Conservation (phyloP, 1,140 invertebrate species). For the Conus betulinus region DNA sequence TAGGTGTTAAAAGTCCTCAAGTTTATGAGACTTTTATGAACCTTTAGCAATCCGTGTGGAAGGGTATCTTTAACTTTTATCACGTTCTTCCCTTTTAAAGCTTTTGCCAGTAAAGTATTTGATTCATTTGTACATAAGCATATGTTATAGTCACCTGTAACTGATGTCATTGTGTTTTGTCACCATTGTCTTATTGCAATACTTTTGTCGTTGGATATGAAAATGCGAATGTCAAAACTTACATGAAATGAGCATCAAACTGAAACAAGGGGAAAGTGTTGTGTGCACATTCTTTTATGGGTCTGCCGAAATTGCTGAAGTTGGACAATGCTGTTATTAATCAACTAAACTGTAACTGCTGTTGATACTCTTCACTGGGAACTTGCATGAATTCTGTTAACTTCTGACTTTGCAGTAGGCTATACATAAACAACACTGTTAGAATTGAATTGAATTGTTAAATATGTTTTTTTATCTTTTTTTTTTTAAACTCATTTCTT, state of each 20-base stretch:
- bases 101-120: conserved; percentile 39
- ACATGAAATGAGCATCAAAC: background rate
- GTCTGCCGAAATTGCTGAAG: background rate
- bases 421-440: no score
- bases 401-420: background rate
- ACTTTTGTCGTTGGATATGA: background rate
- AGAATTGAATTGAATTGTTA: background rate
- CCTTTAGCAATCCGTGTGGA: conserved; percentile 23
- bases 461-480: background rate
- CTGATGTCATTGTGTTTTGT: conserved; percentile 10
- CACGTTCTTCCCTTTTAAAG: conserved; percentile 37
- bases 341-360: conserved; percentile 21
- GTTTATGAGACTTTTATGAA: conserved; percentile 16
- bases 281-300: background rate
- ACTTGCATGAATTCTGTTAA: conserved; percentile 20
- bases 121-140: conserved; percentile 34
- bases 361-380: conserved; percentile 14
- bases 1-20: background rate
- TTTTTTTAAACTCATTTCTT: background rate
- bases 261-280: background rate
- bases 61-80: conserved; percentile 31
- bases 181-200: background rate
- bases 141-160: background rate
- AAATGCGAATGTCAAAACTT: background rate
- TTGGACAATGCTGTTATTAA: background rate